Evolutionary conservation across 2,797 vertebrate species (phyloP), one percentile per base, ranked within the genome.

Genomic region (Balearica regulorum): DNA sequence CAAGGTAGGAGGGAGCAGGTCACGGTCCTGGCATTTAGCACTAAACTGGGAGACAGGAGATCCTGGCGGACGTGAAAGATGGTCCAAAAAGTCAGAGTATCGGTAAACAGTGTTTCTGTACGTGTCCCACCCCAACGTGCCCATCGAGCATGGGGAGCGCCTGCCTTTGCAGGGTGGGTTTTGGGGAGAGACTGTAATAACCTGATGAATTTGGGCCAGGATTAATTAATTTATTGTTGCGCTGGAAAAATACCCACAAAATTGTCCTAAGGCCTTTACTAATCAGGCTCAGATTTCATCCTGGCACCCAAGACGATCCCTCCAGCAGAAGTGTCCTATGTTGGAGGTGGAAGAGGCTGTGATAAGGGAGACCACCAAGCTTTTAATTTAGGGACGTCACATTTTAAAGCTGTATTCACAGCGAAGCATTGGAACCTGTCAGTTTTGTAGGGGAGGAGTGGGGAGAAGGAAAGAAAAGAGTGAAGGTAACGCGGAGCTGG

Each of bases 61-160:
- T 62, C 18, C 37, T n/a, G 54, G 44, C 49, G 41, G 16, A 17
- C 5, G 0, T 8, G 24, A 39, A 35, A 68, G 37, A 25, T 51
- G 43, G 26, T 7, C 20, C 66, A 16, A 53, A 90, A 77, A 24
- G 10, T 31, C 44, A 2, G 20, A 41, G 2, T 39, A 5, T 10
- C 0, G 17, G 33, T 71, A 35, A 49, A 60, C 16, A 51, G 13
- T 4, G 1, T 71, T 76, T 58, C 61, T 71, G 11, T n/a, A 3
- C 2, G 3, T 73, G 43, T 70, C 16, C 35, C 24, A 24, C 25
- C 37, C 10, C 24, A 14, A 2, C 0, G 24, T 16, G 21, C 29
- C n/a, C 0, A 0, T 16, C 0, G 24, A 72, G 49, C 2, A 5
- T 1, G 1, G 22, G 15, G 19, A 20, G 7, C 18, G 7, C 21